Percentiles rank a stretch among this genome's conserved stretches.
phyloP scores from a whole-genome alignment of 2,888 invertebrate genomes.

The Eulithis prunata region DNA sequence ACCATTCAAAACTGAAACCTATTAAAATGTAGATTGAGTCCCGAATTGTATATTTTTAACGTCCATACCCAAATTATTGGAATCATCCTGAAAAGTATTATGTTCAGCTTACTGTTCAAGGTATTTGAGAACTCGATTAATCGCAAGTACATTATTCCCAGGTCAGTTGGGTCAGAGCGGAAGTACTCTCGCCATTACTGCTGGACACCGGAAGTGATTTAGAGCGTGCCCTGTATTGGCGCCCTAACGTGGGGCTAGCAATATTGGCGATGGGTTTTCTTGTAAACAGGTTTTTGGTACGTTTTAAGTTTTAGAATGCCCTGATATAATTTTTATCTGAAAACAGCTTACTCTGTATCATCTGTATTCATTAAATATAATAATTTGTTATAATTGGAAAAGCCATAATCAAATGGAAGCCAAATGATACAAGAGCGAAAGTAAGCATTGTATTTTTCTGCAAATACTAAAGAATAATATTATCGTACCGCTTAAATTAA shows the following conservation, averaged over 20 bases:
- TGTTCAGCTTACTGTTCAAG: slow-evolving; percentile 9
- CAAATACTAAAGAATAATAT: not conserved
- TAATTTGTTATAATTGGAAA: no score
- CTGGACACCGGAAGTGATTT: slow-evolving; percentile 64
- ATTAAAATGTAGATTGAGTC: not conserved
- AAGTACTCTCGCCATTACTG: slow-evolving; percentile 54
- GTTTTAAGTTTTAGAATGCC: no score
- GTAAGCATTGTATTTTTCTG: not conserved
- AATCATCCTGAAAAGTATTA: slow-evolving; percentile 3
- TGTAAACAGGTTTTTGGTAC: no score
- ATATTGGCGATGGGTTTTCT: not conserved
- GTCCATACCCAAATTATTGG: not conserved
- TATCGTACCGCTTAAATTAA: not conserved
- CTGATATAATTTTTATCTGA: no score
- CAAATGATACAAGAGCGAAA: no score
- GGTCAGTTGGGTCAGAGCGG: slow-evolving; percentile 45
- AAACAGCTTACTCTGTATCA: no score
- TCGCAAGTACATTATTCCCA: slow-evolving; percentile 50
- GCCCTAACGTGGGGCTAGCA: slow-evolving; percentile 15
- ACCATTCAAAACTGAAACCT: not conserved
- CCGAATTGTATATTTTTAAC: not conserved
- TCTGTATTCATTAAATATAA: no score
- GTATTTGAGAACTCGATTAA: slow-evolving; percentile 51
- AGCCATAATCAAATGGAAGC: no score
- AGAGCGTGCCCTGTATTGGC: slow-evolving; percentile 39